Evolutionary conservation across 2,797 vertebrate genomes (phyloP).

Genomic region (Anisognathus igniventris): DNA sequence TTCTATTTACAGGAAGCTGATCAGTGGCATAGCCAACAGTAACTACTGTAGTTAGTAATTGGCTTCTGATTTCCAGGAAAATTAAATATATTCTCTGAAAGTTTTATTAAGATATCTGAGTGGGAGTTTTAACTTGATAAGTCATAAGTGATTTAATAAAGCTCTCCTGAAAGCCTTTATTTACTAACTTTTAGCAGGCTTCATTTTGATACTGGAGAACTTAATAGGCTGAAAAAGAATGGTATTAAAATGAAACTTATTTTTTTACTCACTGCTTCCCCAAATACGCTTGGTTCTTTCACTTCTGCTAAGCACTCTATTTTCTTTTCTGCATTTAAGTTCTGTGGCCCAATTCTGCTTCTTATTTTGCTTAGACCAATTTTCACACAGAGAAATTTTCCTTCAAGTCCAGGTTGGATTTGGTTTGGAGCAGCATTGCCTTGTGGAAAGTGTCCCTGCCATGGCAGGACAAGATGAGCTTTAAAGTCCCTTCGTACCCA

Average conservation of each 20-base stretch:
- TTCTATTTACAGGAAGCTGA: constrained; percentile 67
- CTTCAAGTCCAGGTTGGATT: not conserved
- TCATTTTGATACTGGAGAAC: constrained; percentile 51
- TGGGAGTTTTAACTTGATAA: constrained; percentile 68
- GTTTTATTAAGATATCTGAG: constrained; percentile 73
- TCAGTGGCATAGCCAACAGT: constrained; percentile 31
- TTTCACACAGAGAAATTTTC: not conserved
- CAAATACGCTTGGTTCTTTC: constrained; percentile 9
- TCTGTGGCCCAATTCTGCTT: not conserved
- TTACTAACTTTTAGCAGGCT: constrained; percentile 71
- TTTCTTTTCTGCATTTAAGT: not conserved
- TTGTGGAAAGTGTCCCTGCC: not conserved
- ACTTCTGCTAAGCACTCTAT: not conserved
- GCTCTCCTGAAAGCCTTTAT: constrained; percentile 70
- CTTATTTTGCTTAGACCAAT: not conserved
- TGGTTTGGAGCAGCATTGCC: not conserved
- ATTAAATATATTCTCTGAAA: constrained; percentile 71
- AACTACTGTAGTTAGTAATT: constrained; percentile 61
- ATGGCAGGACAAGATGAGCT: not conserved
- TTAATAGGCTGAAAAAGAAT: constrained; percentile 60
- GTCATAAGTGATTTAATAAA: constrained; percentile 72
- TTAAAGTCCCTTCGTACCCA: not conserved
- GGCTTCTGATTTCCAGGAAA: constrained; percentile 71
- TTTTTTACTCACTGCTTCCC: constrained; percentile 24
- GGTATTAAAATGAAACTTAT: constrained; percentile 17